phyloP scores from a whole-genome alignment of 1,140 invertebrate species.

The Macrobrachium nipponense region DNA sequence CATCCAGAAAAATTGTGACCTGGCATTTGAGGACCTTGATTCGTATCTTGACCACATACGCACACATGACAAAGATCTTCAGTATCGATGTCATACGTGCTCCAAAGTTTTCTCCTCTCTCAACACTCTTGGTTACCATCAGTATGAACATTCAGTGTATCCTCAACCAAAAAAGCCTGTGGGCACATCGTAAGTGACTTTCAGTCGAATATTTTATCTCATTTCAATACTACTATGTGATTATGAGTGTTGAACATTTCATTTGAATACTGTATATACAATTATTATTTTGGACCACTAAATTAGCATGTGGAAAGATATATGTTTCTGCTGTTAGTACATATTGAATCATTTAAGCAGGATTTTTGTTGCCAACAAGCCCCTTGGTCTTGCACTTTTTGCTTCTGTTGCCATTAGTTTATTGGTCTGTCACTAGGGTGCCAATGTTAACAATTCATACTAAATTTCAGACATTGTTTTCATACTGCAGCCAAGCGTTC shows the following conservation, averaged over 20 bases:
- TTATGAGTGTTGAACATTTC: conserved; percentile 1
- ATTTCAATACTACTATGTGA: conserved; percentile 9
- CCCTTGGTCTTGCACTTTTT: too few relatives aligned
- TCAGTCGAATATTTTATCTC: conserved; percentile 15
- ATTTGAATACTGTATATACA: conserved; percentile 3
- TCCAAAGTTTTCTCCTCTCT: conserved; percentile 74
- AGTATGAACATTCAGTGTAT: conserved; percentile 74
- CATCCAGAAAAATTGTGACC: conserved; percentile 74
- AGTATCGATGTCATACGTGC: conserved; percentile 76
- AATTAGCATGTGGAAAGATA: too few relatives aligned
- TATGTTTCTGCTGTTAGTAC: too few relatives aligned
- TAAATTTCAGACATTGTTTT: too few relatives aligned
- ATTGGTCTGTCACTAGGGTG: too few relatives aligned
- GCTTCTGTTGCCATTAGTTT: too few relatives aligned
- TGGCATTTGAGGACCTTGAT: conserved; percentile 76
- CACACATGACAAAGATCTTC: conserved; percentile 73
- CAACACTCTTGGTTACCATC: conserved; percentile 75
- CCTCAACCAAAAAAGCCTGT: conserved; percentile 68
- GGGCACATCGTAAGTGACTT: conserved; percentile 68
- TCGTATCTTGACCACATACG: conserved; percentile 76
- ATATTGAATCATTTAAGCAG: too few relatives aligned
- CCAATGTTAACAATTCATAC: too few relatives aligned
- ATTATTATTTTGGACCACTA: too few relatives aligned
- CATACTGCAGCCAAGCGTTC: too few relatives aligned
- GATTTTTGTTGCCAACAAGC: too few relatives aligned